These are phyloP conservation scores for rat (Rattus norvegicus) DNA, from an alignment of 2,113 vertebrate species.

Conservation along the genomic window DNA sequence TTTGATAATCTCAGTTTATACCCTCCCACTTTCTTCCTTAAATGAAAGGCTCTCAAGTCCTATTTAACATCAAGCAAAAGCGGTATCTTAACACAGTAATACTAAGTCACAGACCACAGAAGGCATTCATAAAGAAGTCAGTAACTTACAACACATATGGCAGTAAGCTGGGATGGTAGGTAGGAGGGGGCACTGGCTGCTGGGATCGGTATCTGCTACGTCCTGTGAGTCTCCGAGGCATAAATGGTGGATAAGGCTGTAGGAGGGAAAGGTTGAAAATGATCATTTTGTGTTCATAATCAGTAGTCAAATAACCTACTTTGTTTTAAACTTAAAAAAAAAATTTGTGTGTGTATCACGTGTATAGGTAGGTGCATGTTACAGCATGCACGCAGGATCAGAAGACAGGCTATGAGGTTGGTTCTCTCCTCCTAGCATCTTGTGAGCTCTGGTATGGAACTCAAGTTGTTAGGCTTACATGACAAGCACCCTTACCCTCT, in stretches of 20 bases:
- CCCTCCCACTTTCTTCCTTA: background rate
- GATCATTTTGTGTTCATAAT: slow-evolving; percentile 2
- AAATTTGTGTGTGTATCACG: background rate
- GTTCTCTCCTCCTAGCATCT: background rate
- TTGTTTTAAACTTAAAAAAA: background rate
- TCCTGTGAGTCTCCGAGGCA: slow-evolving; percentile 95
- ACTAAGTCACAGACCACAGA: background rate
- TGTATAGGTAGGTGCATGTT: background rate
- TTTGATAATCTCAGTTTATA: background rate
- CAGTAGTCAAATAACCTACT: slow-evolving; percentile 22
- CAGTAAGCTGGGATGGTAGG: slow-evolving; percentile 97
- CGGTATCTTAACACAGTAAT: background rate
- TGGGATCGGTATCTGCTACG: slow-evolving; percentile 95
- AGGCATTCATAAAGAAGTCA: slow-evolving; percentile 21
- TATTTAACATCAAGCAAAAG: background rate
- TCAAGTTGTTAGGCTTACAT: background rate
- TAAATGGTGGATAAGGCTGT: slow-evolving; percentile 96
- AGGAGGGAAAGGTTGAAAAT: slow-evolving; percentile 71
- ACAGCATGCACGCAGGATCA: background rate
- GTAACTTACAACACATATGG: slow-evolving; percentile 95
- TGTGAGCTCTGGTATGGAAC: background rate
- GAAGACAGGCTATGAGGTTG: background rate
- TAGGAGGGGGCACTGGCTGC: slow-evolving; percentile 94
- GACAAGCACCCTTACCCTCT: background rate
- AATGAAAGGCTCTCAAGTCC: background rate